Percentiles rank a stretch among this genome's conserved stretches.
Conservation (phyloP, 2,888 invertebrate genomes). For the Drosophila picticornis region DNA sequence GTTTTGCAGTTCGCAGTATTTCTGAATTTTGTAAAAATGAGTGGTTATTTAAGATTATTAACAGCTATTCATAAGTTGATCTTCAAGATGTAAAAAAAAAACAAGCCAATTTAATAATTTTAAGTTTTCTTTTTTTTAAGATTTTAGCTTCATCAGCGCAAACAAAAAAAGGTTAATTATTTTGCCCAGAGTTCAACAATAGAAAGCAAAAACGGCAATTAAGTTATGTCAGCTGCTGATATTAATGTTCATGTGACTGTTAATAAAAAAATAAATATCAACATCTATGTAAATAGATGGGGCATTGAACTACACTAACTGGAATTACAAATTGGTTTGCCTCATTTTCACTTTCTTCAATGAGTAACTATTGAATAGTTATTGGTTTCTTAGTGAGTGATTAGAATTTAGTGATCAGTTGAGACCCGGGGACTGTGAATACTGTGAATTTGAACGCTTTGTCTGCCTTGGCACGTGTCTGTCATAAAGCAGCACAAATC, state of each 20-base stretch:
- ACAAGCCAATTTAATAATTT: neutral
- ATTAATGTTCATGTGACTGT: conserved; percentile 15
- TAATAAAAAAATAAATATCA: neutral
- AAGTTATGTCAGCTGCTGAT: neutral
- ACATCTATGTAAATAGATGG: neutral
- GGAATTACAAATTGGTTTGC: conserved; percentile 28
- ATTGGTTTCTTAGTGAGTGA: conserved; percentile 42
- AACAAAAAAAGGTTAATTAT: neutral
- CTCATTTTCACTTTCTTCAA: conserved; percentile 57
- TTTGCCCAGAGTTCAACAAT: conserved; percentile 16
- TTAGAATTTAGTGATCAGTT: conserved; percentile 43
- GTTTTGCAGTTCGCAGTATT: neutral
- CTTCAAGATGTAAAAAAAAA: neutral
- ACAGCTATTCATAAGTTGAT: neutral
- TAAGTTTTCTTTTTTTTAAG: neutral
- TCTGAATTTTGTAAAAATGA: neutral
- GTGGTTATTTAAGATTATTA: neutral
- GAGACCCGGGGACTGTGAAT: conserved; percentile 14
- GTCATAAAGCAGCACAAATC: conserved; percentile 73
- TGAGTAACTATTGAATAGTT: neutral
- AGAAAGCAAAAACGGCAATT: neutral
- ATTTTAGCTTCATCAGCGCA: conserved; percentile 20
- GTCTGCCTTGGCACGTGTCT: conserved; percentile 65
- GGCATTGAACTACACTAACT: conserved; percentile 36
- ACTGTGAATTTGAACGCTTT: conserved; percentile 62